phyloP scores from a whole-genome alignment of 2,888 invertebrate species.

The Cacoxenus indagator region DNA sequence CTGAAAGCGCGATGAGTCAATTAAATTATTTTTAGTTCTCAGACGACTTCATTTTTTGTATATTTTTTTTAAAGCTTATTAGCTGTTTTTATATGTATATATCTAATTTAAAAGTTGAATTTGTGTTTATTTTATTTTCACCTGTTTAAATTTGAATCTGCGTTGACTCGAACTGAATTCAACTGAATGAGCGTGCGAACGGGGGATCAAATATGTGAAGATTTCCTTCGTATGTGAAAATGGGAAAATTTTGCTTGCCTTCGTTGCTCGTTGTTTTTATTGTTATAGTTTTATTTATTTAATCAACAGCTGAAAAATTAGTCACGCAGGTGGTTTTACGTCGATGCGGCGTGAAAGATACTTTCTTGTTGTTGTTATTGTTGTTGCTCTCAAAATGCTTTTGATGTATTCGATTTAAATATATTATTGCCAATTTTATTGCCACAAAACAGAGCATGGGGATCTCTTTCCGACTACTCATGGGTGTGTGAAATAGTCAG shows the following conservation, averaged over 20 bases:
- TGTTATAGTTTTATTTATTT: conserved; percentile 3
- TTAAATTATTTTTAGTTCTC: conserved; percentile 57
- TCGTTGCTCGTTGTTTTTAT: neutral
- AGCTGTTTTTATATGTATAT: conserved; percentile 27
- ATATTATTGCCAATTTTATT: neutral
- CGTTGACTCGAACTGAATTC: neutral
- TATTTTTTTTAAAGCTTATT: conserved; percentile 26
- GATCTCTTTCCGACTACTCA: no score
- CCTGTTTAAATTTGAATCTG: neutral
- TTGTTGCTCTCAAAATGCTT: neutral
- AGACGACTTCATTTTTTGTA: neutral
- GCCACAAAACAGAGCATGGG: no score
- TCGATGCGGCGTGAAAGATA: neutral
- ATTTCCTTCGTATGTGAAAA: neutral
- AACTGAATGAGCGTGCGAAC: neutral
- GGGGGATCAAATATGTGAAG: neutral
- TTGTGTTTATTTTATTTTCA: conserved; percentile 28
- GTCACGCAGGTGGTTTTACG: conserved; percentile 54
- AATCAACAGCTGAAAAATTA: conserved; percentile 29
- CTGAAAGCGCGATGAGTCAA: conserved; percentile 53
- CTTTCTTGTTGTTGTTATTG: neutral
- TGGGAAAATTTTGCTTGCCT: conserved; percentile 5
- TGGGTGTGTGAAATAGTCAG: no score
- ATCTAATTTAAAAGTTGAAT: conserved; percentile 15
- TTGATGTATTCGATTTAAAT: neutral